A percentile compares a stretch with the other conserved stretches of the same genome.
These are phyloP conservation scores for Drosophila conformis DNA, from an alignment of 2,888 invertebrate genomes.

Conservation along the genomic window DNA sequence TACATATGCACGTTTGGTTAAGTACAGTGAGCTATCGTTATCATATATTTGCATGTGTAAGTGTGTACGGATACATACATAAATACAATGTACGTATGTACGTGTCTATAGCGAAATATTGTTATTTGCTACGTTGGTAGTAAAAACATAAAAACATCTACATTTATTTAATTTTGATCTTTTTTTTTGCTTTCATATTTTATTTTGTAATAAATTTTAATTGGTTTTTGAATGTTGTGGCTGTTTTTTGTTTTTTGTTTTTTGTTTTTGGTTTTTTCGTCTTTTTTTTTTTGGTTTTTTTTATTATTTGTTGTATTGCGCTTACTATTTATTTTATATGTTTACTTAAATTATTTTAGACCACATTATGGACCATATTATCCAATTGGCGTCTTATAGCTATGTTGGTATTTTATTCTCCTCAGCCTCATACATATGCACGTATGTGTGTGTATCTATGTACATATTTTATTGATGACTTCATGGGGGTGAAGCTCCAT, in stretches of 20 bases:
- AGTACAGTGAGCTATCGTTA: conserved; percentile 6
- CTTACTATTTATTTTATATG: conserved; percentile 43
- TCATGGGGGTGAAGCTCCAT: conserved; percentile 41
- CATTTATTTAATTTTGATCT: conserved; percentile 35
- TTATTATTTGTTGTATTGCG: conserved; percentile 34
- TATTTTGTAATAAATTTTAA: conserved; percentile 60
- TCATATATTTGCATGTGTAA: conserved; percentile 14
- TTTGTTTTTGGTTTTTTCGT: conserved; percentile 7
- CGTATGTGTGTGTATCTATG: conserved; percentile 54
- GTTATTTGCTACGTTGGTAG: conserved; percentile 14
- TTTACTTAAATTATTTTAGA: conserved; percentile 64
- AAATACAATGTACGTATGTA: conserved; percentile 19
- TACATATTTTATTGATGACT: conserved; percentile 35
- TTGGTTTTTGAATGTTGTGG: conserved; percentile 63
- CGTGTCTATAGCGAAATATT: conserved; percentile 8
- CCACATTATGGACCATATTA: conserved; percentile 60
- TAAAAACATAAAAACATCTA: conserved; percentile 45
- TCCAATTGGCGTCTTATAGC: conserved; percentile 65
- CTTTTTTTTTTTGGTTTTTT: conserved; percentile 1
- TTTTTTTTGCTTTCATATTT: conserved; percentile 61
- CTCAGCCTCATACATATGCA: conserved; percentile 63
- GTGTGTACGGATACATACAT: conserved; percentile 14
- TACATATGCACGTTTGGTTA: conserved; percentile 13
- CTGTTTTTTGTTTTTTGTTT: conserved; percentile 26
- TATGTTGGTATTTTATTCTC: conserved; percentile 47